phyloP scores from a whole-genome alignment of 2,797 vertebrate genomes.

The Hirundo rustica region DNA sequence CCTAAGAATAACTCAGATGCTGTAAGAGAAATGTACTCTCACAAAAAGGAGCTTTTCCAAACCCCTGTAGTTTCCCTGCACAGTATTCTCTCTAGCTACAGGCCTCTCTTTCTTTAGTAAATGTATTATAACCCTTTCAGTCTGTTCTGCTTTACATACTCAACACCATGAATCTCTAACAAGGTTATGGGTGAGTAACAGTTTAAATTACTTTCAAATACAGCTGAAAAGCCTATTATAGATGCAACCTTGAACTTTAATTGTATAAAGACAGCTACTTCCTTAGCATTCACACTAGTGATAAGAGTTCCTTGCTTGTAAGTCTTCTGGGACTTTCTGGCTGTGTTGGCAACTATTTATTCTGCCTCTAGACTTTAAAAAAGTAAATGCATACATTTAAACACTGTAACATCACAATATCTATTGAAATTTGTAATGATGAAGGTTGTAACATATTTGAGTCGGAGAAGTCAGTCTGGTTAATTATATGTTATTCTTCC shows the following conservation, averaged over 20 bases:
- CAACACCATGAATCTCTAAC: not conserved
- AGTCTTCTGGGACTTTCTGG: not conserved
- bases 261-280: constrained; percentile 46
- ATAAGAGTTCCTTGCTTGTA: not conserved
- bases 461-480: not conserved
- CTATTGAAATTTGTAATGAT: not conserved
- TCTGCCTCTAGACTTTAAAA: not conserved
- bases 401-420: not conserved
- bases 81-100: not conserved
- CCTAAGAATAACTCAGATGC: not conserved
- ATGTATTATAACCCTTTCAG: constrained; percentile 37
- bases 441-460: not conserved
- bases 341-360: not conserved
- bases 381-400: not conserved
- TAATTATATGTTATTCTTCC: constrained; percentile 5
- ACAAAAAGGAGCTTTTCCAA: constrained; percentile 19
- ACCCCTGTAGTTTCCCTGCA: not conserved
- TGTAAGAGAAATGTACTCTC: not conserved
- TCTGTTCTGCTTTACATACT: constrained; percentile 43
- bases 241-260: constrained; percentile 65
- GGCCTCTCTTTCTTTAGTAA: not conserved
- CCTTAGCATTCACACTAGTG: constrained; percentile 6
- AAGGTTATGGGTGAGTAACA: constrained; percentile 61
- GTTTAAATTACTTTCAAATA: constrained; percentile 61
- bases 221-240: constrained; percentile 51